Base-by-base conservation (phyloP, 2,888 invertebrate genomes). In the Megaustenia siamemsis region DNA sequence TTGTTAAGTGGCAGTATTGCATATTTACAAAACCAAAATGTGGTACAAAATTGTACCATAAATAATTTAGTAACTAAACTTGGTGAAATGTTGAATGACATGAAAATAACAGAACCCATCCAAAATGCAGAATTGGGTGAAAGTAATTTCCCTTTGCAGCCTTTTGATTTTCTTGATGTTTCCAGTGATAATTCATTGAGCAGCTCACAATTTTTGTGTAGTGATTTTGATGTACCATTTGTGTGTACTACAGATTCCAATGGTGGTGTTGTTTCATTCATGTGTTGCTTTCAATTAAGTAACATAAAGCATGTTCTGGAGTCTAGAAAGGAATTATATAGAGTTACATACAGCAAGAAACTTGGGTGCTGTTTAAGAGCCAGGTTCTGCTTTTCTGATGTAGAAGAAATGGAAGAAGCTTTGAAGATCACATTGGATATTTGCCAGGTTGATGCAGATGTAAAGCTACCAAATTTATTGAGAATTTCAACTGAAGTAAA, bases 351-450 rank as follows among this genome's bases (percentile, higher is more conserved):
- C n/a, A 43, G 43, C 15, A 24, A 43, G 45, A 43, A 63, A 12
- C 63, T 78, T 10, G 78, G 63, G n/a, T 78, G 63, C 35, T 78
- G 78, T 63, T 63, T 78, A 53, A 78, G 78, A 43, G 60, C 43
- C 63, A 28, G 63, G 15, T n/a, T 78, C n/a, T 63, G 43, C 28
- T 63, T 43, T 24, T 38, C 78, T 0, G 28, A 35, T 21, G 35
- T 35, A 18, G 43, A 63, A 49, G 38, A 63, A 63, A 21, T 15
- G 3, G 40, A 43, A 43, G 38, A 63, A 12, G n/a, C 43, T 1
- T 8, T 78, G 78, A 8, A 60, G 4, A 63, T 78, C 40, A 40
- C 10, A 1, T 63, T 78, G 10, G 78, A 78, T 43, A 63, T 78
- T 40, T 78, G 78, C 63, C 78, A 63, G 45, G 45, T 63, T 63